Evolutionary conservation across 2,888 invertebrate genomes (phyloP).

Genomic region (Ornithoptera priamus): DNA sequence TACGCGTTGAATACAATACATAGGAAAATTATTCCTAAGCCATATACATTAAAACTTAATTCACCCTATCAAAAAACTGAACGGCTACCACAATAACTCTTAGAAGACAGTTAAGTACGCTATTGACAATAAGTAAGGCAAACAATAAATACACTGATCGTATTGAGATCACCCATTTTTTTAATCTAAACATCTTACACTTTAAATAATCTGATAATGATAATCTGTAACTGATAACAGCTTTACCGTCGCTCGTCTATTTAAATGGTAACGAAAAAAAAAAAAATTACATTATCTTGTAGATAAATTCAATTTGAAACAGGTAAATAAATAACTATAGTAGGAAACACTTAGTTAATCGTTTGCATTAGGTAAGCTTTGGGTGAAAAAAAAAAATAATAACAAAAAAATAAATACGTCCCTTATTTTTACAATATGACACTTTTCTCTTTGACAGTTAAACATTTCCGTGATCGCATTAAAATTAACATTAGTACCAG

Average conservation of each 20-base stretch:
- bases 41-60: constrained; percentile 13
- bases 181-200: constrained; percentile 67
- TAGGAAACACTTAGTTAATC: constrained; percentile 43
- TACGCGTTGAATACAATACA: background rate
- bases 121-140: constrained; percentile 68
- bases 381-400: constrained; percentile 36
- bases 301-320: constrained; percentile 30
- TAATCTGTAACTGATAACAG: constrained; percentile 66
- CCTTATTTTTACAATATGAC: constrained; percentile 36
- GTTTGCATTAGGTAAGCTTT: constrained; percentile 42
- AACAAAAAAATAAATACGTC: constrained; percentile 25
- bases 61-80: constrained; percentile 27
- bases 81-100: constrained; percentile 33
- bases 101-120: constrained; percentile 66
- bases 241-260: constrained; percentile 51
- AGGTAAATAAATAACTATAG: constrained; percentile 42
- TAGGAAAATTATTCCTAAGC: constrained; percentile 4
- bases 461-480: constrained; percentile 20
- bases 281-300: constrained; percentile 48
- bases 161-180: constrained; percentile 75
- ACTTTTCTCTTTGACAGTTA: constrained; percentile 38
- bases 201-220: constrained; percentile 53
- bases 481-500: constrained; percentile 45
- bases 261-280: constrained; percentile 66
- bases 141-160: constrained; percentile 78